Conservation (phyloP, 2,888 invertebrate genomes). For the Rotaria magnacalcarata region DNA sequence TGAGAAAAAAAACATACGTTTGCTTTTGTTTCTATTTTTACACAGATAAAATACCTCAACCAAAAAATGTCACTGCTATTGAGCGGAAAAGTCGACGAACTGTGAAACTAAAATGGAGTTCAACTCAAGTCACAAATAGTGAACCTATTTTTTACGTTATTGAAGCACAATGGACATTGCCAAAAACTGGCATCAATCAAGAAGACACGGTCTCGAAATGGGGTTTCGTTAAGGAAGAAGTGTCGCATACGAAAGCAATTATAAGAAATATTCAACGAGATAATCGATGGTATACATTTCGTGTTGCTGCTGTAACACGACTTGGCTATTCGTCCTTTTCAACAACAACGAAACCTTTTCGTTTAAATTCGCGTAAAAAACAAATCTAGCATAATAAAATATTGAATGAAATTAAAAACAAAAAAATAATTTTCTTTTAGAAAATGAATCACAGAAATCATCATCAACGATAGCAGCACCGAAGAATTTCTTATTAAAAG, state of each 20-base stretch:
- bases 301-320: constrained; percentile 55
- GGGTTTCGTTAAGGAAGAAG: constrained; percentile 32
- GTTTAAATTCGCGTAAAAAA: not conserved
- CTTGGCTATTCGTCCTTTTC: constrained; percentile 56
- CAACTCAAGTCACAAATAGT: not conserved
- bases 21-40: not conserved
- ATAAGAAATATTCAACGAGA: constrained; percentile 34
- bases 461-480: not conserved
- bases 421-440: not conserved
- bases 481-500: not conserved
- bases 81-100: constrained; percentile 28
- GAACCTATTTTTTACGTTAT: constrained; percentile 29
- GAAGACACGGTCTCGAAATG: constrained; percentile 27
- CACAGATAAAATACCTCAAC: not conserved
- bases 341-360: constrained; percentile 48
- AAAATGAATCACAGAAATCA: not conserved
- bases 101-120: not conserved
- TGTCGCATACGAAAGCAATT: constrained; percentile 27
- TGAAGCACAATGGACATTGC: constrained; percentile 34
- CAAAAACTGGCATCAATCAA: not conserved
- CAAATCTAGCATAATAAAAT: not conserved
- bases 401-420: not conserved
- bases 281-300: constrained; percentile 54
- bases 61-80: not conserved
- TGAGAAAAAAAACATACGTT: constrained; percentile 10